phyloP scores from a whole-genome alignment of 2,113 vertebrate species.

The Limnothrissa miodon region DNA sequence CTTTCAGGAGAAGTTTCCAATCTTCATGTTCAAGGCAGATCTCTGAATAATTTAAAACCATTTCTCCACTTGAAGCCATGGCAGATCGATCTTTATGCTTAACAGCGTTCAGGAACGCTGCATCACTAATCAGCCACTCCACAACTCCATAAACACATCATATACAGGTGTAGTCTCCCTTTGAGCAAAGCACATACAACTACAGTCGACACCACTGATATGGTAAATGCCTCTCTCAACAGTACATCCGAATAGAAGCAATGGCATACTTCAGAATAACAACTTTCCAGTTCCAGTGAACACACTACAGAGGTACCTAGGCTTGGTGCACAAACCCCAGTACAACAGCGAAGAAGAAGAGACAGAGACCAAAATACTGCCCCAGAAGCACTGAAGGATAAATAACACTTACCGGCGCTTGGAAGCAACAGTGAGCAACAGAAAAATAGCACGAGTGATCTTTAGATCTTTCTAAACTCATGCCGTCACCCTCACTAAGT shows the following conservation, averaged over 20 bases:
- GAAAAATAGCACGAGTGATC: background rate
- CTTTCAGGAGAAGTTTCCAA: background rate
- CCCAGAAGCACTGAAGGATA: background rate
- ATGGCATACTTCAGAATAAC: background rate
- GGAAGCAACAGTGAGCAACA: background rate
- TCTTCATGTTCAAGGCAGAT: background rate
- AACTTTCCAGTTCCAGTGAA: background rate
- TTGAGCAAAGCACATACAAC: background rate
- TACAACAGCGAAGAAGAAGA: background rate
- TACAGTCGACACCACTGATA: background rate
- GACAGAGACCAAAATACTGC: background rate
- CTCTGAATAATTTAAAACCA: conserved; percentile 11
- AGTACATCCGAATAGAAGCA: background rate
- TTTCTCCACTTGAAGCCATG: background rate
- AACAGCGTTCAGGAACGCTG: background rate
- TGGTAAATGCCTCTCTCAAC: background rate
- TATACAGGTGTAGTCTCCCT: background rate
- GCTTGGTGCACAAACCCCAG: background rate
- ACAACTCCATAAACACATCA: background rate
- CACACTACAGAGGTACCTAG: background rate
- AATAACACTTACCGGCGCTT: background rate
- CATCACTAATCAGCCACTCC: background rate
- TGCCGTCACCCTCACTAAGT: background rate
- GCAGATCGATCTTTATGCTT: background rate
- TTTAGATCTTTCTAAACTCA: background rate